These are phyloP conservation scores for Meloidogyne exigua DNA, from an alignment of 1,140 invertebrate species.

Conservation along the genomic window DNA sequence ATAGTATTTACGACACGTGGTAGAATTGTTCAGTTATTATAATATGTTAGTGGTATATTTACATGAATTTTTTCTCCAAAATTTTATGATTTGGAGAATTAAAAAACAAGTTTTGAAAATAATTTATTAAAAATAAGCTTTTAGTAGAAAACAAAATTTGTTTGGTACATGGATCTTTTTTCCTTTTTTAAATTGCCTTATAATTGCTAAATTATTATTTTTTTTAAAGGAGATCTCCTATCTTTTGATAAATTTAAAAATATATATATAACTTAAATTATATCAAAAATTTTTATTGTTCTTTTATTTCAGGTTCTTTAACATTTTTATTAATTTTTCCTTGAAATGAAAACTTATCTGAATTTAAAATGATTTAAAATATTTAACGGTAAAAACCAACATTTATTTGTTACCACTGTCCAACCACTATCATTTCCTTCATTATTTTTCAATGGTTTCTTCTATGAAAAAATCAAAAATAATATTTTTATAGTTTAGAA, in stretches of 20 bases:
- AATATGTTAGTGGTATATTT: no score
- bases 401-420: slow-evolving; percentile 23
- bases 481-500: not conserved
- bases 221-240: no score
- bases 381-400: no score
- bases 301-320: not conserved
- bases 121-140: not conserved
- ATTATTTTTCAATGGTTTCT: not conserved
- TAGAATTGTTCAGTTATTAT: not conserved
- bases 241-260: no score
- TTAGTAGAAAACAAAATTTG: not conserved
- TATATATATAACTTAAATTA: no score
- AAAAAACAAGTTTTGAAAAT: no score
- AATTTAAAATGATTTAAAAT: no score
- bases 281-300: no score
- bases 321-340: slow-evolving; percentile 14
- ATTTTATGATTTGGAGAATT: not conserved
- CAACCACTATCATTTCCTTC: slow-evolving; percentile 11
- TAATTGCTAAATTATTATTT: not conserved
- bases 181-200: not conserved
- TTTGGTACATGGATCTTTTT: no score
- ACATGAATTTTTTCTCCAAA: not conserved
- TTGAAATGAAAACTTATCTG: slow-evolving; percentile 32
- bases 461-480: not conserved
- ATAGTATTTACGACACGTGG: not conserved